phyloP scores from a whole-genome alignment of 2,797 vertebrate species.

The Cirrhinus molitorella region DNA sequence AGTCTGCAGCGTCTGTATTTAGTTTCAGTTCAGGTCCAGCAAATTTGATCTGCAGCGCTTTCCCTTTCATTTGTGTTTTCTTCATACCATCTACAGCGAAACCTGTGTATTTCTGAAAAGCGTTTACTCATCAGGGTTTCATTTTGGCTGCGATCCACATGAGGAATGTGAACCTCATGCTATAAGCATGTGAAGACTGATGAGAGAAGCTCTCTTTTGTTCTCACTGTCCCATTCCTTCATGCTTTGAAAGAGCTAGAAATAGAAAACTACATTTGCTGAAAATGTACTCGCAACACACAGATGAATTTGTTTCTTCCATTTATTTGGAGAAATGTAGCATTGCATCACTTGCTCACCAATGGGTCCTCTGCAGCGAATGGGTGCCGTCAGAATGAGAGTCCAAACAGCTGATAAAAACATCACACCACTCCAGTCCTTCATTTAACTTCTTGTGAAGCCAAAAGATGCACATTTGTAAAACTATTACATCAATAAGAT shows the following conservation, averaged over 20 bases:
- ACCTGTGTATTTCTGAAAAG: not conserved
- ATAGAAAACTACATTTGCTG: not conserved
- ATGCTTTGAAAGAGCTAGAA: not conserved
- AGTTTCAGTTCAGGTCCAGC: not conserved
- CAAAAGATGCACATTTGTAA: not conserved
- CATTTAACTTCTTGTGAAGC: not conserved
- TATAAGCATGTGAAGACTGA: not conserved
- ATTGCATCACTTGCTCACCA: not conserved
- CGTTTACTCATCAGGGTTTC: constrained; percentile 6
- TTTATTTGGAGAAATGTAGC: not conserved
- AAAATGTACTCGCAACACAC: not conserved
- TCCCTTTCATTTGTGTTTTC: not conserved
- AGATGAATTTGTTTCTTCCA: not conserved
- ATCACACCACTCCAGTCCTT: not conserved
- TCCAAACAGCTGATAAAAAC: not conserved
- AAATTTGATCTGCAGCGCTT: not conserved
- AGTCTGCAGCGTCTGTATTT: not conserved
- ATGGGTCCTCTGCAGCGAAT: not conserved
- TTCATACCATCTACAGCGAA: not conserved
- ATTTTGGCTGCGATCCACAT: not conserved
- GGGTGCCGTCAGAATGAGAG: not conserved
- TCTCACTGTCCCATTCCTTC: not conserved
- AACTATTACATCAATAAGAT: not conserved
- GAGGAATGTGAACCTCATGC: not conserved
- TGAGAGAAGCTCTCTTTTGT: not conserved